A percentile compares a stretch with the other conserved stretches of the same genome.
These are phyloP conservation scores for Monomorium pharaonis DNA, from an alignment of 1,140 invertebrate genomes.

Conservation along the genomic window DNA sequence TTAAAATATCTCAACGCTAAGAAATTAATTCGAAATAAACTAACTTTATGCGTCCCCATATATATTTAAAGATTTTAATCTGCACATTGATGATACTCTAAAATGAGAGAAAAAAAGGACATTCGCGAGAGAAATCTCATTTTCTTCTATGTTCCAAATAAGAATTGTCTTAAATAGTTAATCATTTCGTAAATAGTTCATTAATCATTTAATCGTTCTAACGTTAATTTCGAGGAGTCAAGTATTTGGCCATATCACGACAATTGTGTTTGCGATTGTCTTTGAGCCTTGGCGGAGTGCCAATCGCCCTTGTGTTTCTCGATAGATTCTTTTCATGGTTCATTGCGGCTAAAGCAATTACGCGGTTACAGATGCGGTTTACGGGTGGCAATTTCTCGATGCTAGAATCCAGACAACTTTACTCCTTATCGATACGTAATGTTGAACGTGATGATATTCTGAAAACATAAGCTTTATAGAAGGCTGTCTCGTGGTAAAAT, in stretches of 20 bases:
- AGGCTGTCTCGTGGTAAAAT: constrained; percentile 17
- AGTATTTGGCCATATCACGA: constrained; percentile 56
- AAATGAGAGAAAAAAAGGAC: no score
- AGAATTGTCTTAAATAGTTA: not conserved
- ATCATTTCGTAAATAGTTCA: constrained; percentile 20
- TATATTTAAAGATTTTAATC: not conserved
- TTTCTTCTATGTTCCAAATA: not conserved
- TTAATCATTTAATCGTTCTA: not conserved
- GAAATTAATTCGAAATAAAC: not conserved
- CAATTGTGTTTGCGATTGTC: constrained; percentile 54
- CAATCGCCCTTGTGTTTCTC: constrained; percentile 55
- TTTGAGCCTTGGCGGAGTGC: constrained; percentile 54
- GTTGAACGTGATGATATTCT: constrained; percentile 53
- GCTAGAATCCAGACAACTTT: constrained; percentile 47
- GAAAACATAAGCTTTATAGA: constrained; percentile 27
- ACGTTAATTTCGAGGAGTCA: not conserved
- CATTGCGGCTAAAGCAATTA: constrained; percentile 57
- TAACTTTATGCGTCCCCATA: not conserved
- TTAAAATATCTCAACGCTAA: no score
- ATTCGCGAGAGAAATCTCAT: not conserved
- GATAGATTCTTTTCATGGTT: constrained; percentile 63
- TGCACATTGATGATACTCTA: not conserved
- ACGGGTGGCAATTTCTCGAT: constrained; percentile 31
- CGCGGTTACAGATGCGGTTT: constrained; percentile 51
- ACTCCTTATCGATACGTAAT: constrained; percentile 53